Base-by-base conservation (phyloP, 2,113 vertebrate species). In the Tyrannus savana region DNA sequence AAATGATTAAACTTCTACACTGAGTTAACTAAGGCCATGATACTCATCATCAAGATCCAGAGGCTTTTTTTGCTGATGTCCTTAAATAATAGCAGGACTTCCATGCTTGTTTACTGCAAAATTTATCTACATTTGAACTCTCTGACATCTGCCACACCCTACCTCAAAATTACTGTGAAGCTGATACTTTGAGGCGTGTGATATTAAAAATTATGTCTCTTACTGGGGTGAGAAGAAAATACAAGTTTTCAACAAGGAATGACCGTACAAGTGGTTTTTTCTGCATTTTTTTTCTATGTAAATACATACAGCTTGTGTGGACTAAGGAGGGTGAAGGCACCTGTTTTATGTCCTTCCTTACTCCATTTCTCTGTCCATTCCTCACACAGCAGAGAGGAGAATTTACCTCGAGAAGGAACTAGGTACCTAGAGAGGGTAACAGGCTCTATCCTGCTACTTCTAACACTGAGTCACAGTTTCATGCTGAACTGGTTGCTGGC, bases 161-260 rank as follows among this genome's bases (percentile, higher is more conserved):
- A 41, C 82, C 28, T 81, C 68, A 89, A 81, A 35, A 11, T 87
- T 46, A 15, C 47, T 55, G 30, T 28, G 35, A 52, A 68, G 59
- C 35, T 42, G 30, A 84, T 77, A 8, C 68, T 63, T 63, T 80
- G 42, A 93, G 14, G 25, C 31, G 16, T 24, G 10, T 22, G 24
- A 8, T 15, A 64, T 25, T 24, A 64, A 81, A 81, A 78, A 44
- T 8, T 0, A 53, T 0, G 0, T 27, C 17, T 71, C n/a, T 44
- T 58, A 31, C 27, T 31, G 0, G 6, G 21, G 7, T 53, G n/a
- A 82, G 64, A 84, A 78, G 55, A 78, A 84, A 82, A 71, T 10
- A 39, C 19, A 74, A n/a, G 3, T 85, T 53, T 74, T 58, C 37
- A 78, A 27, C 9, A 67, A 58, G 10, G 13, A 89, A 10, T 2